phyloP scores from a whole-genome alignment of 2,113 vertebrate species.

The Cinclus mexicanus region DNA sequence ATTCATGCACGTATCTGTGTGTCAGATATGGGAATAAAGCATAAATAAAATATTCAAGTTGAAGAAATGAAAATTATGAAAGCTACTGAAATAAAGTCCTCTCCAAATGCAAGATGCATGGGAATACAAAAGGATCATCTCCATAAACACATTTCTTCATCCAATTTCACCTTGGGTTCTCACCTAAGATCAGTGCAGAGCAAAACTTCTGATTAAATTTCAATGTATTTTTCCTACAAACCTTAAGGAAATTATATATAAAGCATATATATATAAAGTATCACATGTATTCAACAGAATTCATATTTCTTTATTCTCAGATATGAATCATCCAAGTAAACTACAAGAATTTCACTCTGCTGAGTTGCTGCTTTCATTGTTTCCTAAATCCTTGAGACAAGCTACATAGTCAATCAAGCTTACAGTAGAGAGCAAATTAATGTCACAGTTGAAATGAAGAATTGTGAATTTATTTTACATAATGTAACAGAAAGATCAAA shows the following conservation, averaged over 20 bases:
- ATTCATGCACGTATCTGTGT: neutral
- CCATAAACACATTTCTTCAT: neutral
- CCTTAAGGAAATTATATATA: neutral
- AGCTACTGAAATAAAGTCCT: neutral
- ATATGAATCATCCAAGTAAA: neutral
- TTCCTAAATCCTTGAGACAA: neutral
- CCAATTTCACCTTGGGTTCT: neutral
- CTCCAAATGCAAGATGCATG: neutral
- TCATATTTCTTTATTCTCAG: neutral
- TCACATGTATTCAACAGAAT: neutral
- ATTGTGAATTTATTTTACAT: neutral
- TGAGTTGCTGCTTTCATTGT: neutral
- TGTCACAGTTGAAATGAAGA: neutral
- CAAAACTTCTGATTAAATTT: conserved; percentile 4
- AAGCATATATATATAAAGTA: neutral
- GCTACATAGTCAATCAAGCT: neutral
- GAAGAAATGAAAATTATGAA: neutral
- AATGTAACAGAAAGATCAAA: neutral
- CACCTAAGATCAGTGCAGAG: neutral
- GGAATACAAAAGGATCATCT: neutral
- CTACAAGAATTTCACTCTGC: neutral
- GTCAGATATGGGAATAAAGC: neutral
- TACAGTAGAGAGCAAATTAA: neutral
- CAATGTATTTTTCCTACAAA: neutral
- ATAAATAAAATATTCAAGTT: conserved; percentile 5